Evolutionary conservation across 2,797 vertebrate species (phyloP).

Genomic region (Anguilla anguilla): DNA sequence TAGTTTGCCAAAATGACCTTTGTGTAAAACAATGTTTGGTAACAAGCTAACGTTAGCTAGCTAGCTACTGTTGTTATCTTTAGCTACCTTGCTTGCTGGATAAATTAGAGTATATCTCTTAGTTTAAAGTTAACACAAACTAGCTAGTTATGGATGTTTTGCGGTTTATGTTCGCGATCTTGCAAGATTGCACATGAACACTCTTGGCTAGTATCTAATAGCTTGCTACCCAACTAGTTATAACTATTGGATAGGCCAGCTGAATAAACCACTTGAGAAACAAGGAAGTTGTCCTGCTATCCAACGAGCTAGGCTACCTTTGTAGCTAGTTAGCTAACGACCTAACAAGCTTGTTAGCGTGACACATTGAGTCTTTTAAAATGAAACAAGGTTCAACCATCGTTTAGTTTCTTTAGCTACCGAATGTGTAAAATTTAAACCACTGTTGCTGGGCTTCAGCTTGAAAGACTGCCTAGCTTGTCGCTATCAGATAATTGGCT

Average conservation of each 20-base stretch:
- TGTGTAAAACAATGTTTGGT: conserved; percentile 3
- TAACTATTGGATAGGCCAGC: not conserved
- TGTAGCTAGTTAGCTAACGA: not conserved
- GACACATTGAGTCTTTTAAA: not conserved
- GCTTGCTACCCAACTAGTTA: not conserved
- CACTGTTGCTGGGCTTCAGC: not conserved
- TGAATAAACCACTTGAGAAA: not conserved
- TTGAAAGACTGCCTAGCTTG: not conserved
- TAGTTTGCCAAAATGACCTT: not conserved
- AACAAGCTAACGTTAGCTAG: not conserved
- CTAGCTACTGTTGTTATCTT: conserved; percentile 5
- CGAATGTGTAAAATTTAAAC: conserved; percentile 22
- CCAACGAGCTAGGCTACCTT: not conserved
- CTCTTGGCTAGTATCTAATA: not conserved
- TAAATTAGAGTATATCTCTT: not conserved
- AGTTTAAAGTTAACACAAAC: not conserved
- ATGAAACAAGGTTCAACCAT: not conserved
- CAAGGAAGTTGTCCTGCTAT: conserved; percentile 2
- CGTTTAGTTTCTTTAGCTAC: not conserved
- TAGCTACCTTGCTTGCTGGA: not conserved
- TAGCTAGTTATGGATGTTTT: not conserved
- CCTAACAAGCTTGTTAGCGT: not conserved
- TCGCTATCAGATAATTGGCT: not conserved
- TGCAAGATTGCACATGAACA: not conserved
- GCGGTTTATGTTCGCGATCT: not conserved